These are phyloP conservation scores for Callaeas wilsoni DNA, from an alignment of 2,113 vertebrate species.

Conservation along the genomic window DNA sequence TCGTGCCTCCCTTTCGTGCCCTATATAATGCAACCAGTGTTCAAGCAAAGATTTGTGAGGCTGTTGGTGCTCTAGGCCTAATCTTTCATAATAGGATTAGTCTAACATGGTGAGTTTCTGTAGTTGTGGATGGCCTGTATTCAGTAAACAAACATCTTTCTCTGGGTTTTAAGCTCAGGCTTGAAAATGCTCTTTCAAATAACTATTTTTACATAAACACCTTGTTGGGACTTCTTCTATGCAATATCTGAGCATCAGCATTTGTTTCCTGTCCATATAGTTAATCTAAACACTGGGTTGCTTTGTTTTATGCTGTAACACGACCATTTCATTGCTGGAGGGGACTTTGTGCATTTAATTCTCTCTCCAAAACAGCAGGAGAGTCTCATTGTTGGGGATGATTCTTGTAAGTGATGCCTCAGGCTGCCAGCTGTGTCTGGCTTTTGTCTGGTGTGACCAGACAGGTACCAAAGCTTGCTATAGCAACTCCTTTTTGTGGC, in stretches of 20 bases:
- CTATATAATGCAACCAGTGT: conserved; percentile 14
- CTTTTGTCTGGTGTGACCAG: conserved; percentile 18
- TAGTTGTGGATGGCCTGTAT: conserved; percentile 23
- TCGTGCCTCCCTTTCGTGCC: background rate
- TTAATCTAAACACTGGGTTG: background rate
- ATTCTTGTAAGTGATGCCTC: conserved; percentile 1
- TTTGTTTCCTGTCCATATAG: background rate
- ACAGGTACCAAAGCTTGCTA: background rate
- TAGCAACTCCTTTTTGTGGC: background rate
- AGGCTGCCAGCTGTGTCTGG: conserved; percentile 20
- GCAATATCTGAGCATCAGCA: background rate
- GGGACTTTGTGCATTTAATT: background rate
- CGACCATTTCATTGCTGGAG: background rate
- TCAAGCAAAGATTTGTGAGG: conserved; percentile 23
- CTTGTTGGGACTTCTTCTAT: background rate
- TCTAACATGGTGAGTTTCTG: conserved; percentile 46
- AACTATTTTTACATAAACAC: background rate
- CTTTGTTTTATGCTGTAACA: background rate
- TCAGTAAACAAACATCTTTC: conserved; percentile 53
- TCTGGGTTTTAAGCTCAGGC: conserved; percentile 46
- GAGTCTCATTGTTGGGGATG: background rate
- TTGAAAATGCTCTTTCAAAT: background rate
- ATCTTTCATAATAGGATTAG: conserved; percentile 66
- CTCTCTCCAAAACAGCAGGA: background rate
- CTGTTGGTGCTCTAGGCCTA: background rate